Evolutionary conservation across 1,140 invertebrate genomes (phyloP).

Genomic region (Lamellibrachia luymesi): DNA sequence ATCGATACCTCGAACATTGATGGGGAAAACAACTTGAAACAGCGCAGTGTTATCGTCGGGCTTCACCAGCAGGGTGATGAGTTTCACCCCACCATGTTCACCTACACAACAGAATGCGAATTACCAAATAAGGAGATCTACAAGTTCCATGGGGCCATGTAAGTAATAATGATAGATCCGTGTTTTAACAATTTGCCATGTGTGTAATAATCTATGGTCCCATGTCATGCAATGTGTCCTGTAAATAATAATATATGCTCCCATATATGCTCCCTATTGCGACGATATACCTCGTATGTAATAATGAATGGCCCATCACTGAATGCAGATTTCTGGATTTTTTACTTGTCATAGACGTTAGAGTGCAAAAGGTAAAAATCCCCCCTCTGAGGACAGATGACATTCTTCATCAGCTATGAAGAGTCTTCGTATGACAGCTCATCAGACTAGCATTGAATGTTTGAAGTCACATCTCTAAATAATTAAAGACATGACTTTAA

Average conservation of each 20-base stretch:
- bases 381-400: too few relatives aligned
- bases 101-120: constrained; percentile 83
- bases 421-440: too few relatives aligned
- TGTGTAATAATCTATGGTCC: background rate
- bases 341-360: too few relatives aligned
- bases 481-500: too few relatives aligned
- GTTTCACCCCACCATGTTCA: constrained; percentile 80
- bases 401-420: too few relatives aligned
- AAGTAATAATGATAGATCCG: constrained; percentile 34
- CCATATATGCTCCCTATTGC: background rate
- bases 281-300: background rate
- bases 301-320: background rate
- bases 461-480: too few relatives aligned
- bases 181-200: background rate
- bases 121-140: constrained; percentile 94
- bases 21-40: constrained; percentile 60
- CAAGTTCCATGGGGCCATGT: constrained; percentile 85
- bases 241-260: background rate
- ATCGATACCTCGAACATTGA: constrained; percentile 61
- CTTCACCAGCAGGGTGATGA: constrained; percentile 53
- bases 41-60: constrained; percentile 63
- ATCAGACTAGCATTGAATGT: too few relatives aligned
- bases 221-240: background rate
- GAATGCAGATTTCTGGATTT: too few relatives aligned
- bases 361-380: too few relatives aligned